Evolutionary conservation across 2,113 vertebrate species (phyloP).

Genomic region (Pitta sordida): DNA sequence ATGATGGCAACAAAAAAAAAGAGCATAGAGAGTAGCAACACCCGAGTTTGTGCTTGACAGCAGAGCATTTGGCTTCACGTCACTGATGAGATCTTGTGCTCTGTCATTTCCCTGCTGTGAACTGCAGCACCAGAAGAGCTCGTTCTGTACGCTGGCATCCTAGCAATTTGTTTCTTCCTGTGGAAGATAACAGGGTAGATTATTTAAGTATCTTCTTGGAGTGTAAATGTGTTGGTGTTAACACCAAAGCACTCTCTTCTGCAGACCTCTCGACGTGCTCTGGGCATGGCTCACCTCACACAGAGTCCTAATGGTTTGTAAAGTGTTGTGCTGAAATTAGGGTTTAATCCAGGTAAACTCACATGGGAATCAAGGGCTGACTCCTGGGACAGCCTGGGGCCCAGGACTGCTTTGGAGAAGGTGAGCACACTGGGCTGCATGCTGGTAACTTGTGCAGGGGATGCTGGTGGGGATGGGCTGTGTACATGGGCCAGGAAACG

Average conservation of each 20-base stretch:
- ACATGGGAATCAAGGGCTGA: fast-evolving
- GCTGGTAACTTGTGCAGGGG: fast-evolving
- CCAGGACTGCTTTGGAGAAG: not conserved
- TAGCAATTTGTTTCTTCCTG: not conserved
- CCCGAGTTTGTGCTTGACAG: not conserved
- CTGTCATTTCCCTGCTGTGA: not conserved
- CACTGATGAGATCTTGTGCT: not conserved
- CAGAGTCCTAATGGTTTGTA: not conserved
- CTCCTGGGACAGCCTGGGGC: not conserved
- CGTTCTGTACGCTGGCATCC: not conserved
- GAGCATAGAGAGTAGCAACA: fast-evolving
- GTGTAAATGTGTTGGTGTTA: not conserved
- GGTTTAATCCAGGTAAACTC: not conserved
- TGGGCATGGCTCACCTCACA: not conserved
- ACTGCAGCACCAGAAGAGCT: not conserved
- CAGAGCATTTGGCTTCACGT: fast-evolving
- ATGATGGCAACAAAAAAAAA: not conserved
- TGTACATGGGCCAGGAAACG: not conserved
- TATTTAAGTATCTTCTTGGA: not conserved
- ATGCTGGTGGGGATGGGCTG: fast-evolving
- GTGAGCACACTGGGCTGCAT: fast-evolving
- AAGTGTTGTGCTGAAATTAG: not conserved
- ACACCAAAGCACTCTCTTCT: not conserved
- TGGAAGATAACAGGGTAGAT: not conserved
- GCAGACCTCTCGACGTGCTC: fast-evolving